phyloP scores from a whole-genome alignment of 2,797 vertebrate species.

The Miichthys miiuy region DNA sequence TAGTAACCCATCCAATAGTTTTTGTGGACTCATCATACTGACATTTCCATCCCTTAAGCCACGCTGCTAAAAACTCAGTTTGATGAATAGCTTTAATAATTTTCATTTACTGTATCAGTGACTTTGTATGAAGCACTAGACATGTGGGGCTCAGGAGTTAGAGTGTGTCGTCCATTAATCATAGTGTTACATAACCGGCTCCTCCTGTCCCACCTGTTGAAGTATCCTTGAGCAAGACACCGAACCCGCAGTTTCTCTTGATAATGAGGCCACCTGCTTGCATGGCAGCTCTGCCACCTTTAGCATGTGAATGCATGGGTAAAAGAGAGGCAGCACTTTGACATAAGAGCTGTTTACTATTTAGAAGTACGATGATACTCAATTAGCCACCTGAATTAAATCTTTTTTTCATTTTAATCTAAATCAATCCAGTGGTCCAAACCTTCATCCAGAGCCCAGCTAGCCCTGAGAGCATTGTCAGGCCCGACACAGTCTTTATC shows the following conservation, averaged over 20 bases:
- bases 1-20: too few relatives aligned
- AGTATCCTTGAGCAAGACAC: background rate
- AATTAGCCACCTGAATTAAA: background rate
- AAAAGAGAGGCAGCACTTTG: background rate
- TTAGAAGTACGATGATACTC: conserved; percentile 4
- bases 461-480: background rate
- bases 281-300: background rate
- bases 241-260: background rate
- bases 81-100: background rate
- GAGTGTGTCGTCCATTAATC: background rate
- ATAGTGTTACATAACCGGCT: background rate
- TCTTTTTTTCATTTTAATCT: conserved; percentile 14
- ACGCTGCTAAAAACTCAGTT: background rate
- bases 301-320: background rate
- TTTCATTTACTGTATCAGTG: background rate
- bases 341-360: background rate
- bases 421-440: background rate
- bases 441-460: conserved; percentile 5
- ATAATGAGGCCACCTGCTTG: background rate
- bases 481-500: conserved; percentile 33
- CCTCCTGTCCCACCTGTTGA: conserved; percentile 7
- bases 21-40: too few relatives aligned
- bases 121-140: background rate
- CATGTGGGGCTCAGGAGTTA: background rate
- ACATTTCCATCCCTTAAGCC: background rate